Evolutionary conservation across 2,113 vertebrate genomes (phyloP), one percentile per base, ranked within the genome.

Genomic region (Perca fluviatilis): DNA sequence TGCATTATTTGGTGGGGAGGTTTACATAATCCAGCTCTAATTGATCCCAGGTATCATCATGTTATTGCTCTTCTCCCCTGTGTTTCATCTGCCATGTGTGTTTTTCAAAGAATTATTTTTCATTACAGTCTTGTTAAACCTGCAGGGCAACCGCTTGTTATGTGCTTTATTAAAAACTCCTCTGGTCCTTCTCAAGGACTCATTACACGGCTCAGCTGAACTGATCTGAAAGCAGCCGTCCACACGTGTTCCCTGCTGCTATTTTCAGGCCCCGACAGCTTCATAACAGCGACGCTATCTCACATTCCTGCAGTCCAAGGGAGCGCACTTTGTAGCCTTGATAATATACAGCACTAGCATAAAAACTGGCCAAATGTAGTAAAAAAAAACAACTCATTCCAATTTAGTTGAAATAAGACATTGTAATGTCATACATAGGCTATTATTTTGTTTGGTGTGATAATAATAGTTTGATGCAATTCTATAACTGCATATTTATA

Each of bases 171-270:
- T 82, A 75, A 67, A 67, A 91, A 88, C 81, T 90, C 73, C 81
- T 87, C 53, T 72, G 67, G 73, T 89, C 60, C 3, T 74, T 53
- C 61, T 89, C 70, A 87, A 92, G 91, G 89, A 90, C 87, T 80
- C 58, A 9, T 62, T 57, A 27, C 21, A 15, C 0, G 11, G 58
- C 62, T 79, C 11, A 5, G 40, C 23, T 81, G 85, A 89, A 3
- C 74, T 56, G 87, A 80, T 73, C 78, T 88, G 70, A 85, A 25
- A 83, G 64, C 77, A 81, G 83, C 60, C 16, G 2, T 2, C 43
- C 71, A 80, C 89, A 79, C 80, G 64, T 74, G 85, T 57, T 40
- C 80, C 54, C 67, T 57, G 77, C 57, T 82, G 79, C 91, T 94
- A 93, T 94, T 93, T 88, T 57, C 30, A 85, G 83, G 68, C 12